Conservation (phyloP, 1,140 invertebrate genomes). For the Zaprionus vittiger region DNA sequence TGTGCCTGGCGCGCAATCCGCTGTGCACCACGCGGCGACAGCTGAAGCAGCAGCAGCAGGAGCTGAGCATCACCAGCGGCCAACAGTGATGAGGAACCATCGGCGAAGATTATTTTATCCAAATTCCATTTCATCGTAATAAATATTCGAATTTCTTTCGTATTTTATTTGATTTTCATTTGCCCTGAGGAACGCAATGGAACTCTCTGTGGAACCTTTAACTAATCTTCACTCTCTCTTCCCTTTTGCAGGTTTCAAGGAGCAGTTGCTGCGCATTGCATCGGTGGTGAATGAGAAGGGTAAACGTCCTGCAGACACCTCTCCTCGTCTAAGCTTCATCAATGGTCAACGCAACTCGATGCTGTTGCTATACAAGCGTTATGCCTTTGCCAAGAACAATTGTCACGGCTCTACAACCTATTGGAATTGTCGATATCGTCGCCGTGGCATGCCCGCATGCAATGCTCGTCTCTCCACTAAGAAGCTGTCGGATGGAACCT, state of each 20-base stretch:
- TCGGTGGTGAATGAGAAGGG: conserved; percentile 26
- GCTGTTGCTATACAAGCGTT: conserved; percentile 60
- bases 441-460: conserved; percentile 49
- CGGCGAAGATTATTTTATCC: background rate
- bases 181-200: background rate
- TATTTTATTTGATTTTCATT: conserved; percentile 11
- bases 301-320: background rate
- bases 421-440: conserved; percentile 75
- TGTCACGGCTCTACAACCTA: conserved; percentile 61
- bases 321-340: conserved; percentile 50
- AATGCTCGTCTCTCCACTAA: conserved; percentile 70
- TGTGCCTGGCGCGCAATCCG: conserved; percentile 53
- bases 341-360: conserved; percentile 68
- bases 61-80: background rate
- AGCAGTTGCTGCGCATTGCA: conserved; percentile 29
- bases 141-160: background rate
- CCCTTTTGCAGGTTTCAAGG: conserved; percentile 33
- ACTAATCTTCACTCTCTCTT: background rate
- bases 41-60: conserved; percentile 11
- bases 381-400: conserved; percentile 71
- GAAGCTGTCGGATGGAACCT: conserved; percentile 55
- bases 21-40: conserved; percentile 32
- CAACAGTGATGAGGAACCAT: conserved; percentile 12
- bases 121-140: conserved; percentile 1
- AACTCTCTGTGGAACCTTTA: background rate